Conservation (phyloP, 2,888 invertebrate species). For the Epistrophe grossulariae region DNA sequence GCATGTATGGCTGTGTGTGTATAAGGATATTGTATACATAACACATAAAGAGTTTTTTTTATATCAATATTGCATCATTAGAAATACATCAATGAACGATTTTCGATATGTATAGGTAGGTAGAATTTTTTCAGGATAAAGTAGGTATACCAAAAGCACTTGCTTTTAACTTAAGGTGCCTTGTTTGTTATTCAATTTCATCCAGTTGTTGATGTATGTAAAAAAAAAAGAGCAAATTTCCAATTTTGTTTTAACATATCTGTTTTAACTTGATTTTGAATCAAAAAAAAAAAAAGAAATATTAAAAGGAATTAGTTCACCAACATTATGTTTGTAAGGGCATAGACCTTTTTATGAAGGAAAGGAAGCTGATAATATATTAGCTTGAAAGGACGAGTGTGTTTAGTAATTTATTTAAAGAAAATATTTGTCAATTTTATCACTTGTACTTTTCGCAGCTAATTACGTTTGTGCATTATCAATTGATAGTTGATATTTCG, state of each 20-base stretch:
- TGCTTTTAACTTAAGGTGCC: slow-evolving; percentile 10
- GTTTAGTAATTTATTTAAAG: too few species aligned
- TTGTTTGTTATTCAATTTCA: slow-evolving; percentile 50
- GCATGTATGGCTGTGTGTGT: neutral
- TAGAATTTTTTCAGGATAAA: neutral
- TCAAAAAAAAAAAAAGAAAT: neutral
- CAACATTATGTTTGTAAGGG: neutral
- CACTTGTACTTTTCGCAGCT: too few species aligned
- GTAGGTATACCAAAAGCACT: neutral
- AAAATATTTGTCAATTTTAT: too few species aligned
- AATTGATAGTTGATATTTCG: too few species aligned
- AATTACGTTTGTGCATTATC: too few species aligned
- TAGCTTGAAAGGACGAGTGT: too few species aligned
- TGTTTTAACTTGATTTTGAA: slow-evolving; percentile 13
- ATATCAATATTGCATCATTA: slow-evolving; percentile 71
- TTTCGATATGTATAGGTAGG: neutral
- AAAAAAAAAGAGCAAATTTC: slow-evolving; percentile 25
- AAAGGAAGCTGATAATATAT: too few species aligned
- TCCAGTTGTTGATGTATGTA: slow-evolving; percentile 21
- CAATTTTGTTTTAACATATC: neutral
- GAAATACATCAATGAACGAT: slow-evolving; percentile 68
- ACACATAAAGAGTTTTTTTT: slow-evolving; percentile 28
- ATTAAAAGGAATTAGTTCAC: neutral
- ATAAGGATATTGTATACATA: neutral
- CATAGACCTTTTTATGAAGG: neutral